Evolutionary conservation across 30 jellyfish, hydroid and myxozoan genomes (phyloP), one percentile per base, ranked within the genome.

Genomic region (Hydra vulgaris): DNA sequence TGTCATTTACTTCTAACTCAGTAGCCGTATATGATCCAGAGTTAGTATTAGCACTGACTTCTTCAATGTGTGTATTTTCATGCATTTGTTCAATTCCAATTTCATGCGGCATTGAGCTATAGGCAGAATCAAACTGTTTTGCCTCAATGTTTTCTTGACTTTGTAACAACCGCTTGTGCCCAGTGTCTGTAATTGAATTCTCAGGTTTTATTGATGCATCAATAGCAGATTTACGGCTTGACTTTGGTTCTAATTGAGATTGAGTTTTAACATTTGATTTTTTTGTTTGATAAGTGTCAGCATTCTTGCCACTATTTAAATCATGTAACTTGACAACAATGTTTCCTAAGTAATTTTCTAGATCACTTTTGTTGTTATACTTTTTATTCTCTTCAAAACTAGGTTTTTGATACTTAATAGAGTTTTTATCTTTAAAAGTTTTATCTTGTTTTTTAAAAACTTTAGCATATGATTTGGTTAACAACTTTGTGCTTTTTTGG

Each of bases 281-380:
- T 23, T 68, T 68, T 68, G 75, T 3, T 23, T 68, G 75, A 68
- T 68, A 68, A n/a, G 8, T 68, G 27, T 23, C 75, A 40, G 12
- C 61, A 68, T 68, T 23, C 25, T 15, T 68, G 8, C 15, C 75
- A n/a, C 15, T 15, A 73, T 73, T 68, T 20, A 68, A 23, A 1
- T 78, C 53, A 61, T 66, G 85, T 0, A 78, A 78, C 68, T 78
- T 78, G 17, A 78, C 74, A 56, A 78, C 85, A 20, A 78, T 78
- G 66, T 20, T 53, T 3, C 27, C 26, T 53, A 78, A 23, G 66
- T 78, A 78, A 15, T 54, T 78, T 0, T 78, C 85, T 20, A 78
- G 52, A n/a, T 78, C 85, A 17, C 25, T 21, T 21, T 75, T 70
- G 17, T 22, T 18, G 4, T 67, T 23, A 71, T 20, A n/a, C 1